These are phyloP conservation scores for Coranthus polyacanthus DNA, from an alignment of 2,797 vertebrate species.

Conservation along the genomic window DNA sequence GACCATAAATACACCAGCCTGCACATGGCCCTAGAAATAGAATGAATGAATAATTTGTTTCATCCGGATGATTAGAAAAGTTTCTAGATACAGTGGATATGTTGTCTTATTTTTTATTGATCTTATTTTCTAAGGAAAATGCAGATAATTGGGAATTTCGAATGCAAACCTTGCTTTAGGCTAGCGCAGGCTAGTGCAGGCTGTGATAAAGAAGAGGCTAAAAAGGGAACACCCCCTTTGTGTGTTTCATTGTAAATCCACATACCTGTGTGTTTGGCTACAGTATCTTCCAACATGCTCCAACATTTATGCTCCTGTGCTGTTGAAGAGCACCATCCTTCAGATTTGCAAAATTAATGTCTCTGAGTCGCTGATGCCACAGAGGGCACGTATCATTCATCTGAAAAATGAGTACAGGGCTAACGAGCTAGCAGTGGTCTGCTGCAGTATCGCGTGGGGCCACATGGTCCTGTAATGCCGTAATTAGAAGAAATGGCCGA, in stretches of 20 bases:
- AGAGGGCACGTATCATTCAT: constrained; percentile 67
- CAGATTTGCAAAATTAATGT: constrained; percentile 50
- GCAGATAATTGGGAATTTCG: constrained; percentile 3
- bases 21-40: not conserved
- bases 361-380: constrained; percentile 25
- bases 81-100: constrained; percentile 21
- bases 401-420: constrained; percentile 57
- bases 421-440: constrained; percentile 59
- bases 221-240: constrained; percentile 1
- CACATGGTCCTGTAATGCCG: constrained; percentile 64
- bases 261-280: not conserved
- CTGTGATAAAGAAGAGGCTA: constrained; percentile 10
- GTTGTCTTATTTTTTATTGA: constrained; percentile 14
- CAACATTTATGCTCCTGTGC: constrained; percentile 3
- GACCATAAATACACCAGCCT: constrained; percentile 24
- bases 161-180: constrained; percentile 15
- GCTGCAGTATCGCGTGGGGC: constrained; percentile 63
- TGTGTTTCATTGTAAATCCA: constrained; percentile 1
- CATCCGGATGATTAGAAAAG: not conserved
- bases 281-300: too few species aligned
- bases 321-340: constrained; percentile 39
- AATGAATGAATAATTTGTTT: constrained; percentile 9
- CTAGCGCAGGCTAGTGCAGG: not conserved
- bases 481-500: constrained; percentile 75
- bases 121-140: constrained; percentile 4